A percentile compares a stretch with the other conserved stretches of the same genome.
Conservation (phyloP, 1,140 invertebrate species). For the Rhopalosiphum maidis region DNA sequence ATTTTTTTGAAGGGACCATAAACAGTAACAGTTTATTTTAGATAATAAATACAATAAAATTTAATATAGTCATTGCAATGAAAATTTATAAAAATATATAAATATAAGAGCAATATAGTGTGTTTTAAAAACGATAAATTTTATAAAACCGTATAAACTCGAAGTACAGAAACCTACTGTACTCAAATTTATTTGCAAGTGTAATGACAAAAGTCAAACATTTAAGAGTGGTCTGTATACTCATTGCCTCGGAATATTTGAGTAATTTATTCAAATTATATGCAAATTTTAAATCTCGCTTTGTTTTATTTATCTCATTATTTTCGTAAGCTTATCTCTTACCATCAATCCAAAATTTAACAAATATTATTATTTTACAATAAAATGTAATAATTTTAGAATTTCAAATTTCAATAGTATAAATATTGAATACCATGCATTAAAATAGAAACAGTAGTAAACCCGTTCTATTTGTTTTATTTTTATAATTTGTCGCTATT, state of each 20-base stretch:
- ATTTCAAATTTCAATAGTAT: not conserved
- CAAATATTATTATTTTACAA: not conserved
- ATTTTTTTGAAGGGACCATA: not conserved
- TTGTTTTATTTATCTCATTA: conserved; percentile 16
- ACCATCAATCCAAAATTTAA: not conserved
- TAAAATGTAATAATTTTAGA: not conserved
- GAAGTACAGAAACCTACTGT: not conserved
- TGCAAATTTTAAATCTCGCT: conserved; percentile 28
- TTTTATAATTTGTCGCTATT: not conserved
- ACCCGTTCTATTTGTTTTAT: not conserved
- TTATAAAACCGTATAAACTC: conserved; percentile 9
- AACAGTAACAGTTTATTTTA: not conserved
- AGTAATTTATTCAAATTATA: conserved; percentile 39
- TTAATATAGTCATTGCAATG: not conserved
- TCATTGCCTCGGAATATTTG: not conserved
- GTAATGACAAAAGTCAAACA: conserved; percentile 45
- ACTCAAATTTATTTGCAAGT: conserved; percentile 31
- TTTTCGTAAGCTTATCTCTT: not conserved
- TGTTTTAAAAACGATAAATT: not conserved
- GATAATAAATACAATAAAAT: not conserved
- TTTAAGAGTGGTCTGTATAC: not conserved
- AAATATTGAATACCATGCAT: not conserved
- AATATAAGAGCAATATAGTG: not conserved
- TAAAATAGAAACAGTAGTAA: not conserved
- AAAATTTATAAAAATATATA: not conserved